Evolutionary conservation across 2,797 vertebrate species (phyloP), one percentile per base, ranked within the genome.

Genomic region (Perodicticus potto): DNA sequence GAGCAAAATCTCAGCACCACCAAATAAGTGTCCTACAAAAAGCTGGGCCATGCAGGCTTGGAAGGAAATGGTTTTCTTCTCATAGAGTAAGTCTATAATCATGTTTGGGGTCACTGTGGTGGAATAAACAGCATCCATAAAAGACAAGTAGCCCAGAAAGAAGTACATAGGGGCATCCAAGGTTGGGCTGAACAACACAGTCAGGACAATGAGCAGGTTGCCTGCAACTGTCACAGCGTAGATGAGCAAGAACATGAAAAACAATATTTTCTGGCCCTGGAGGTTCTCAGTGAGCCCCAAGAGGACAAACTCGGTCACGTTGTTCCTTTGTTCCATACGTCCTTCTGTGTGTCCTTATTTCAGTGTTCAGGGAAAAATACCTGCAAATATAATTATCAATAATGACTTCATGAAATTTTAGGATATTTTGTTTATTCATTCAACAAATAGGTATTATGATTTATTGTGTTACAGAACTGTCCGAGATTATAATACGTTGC

Each of bases 151-250:
- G 19, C 93, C 93, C 23, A 98, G 95, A 78, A 98, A 98, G 69
- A 98, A 96, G 53, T 97, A 98, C 97, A 98, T 97, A 4, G 97
- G 96, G 1, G 89, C 32, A 27, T 86, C 91, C 78, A 98, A 86
- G 7, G 7, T 45, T 5, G 87, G 53, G 8, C 90, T 97, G 76
- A 57, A 10, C n/a, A 78, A 59, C 49, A 96, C 77, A 23, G 96
- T 96, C 67, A 97, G 12, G 1, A 96, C 83, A 86, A 97, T 95
- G 49, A 97, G 89, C 0, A 97, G 40, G 7, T 97, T 97, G 27
- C 95, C 95, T 16, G 78, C 34, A 81, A 97, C n/a, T 3, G 96
- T 97, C 57, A 89, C 87, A 17, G 96, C 5, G 13, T 97, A 98
- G 45, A 96, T 95, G 57, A 94, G 22, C 69, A 96, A 88, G 57